Evolutionary conservation across 2,113 vertebrate species (phyloP), one percentile per base, ranked within the genome.

Genomic region (Actinemys pallida): DNA sequence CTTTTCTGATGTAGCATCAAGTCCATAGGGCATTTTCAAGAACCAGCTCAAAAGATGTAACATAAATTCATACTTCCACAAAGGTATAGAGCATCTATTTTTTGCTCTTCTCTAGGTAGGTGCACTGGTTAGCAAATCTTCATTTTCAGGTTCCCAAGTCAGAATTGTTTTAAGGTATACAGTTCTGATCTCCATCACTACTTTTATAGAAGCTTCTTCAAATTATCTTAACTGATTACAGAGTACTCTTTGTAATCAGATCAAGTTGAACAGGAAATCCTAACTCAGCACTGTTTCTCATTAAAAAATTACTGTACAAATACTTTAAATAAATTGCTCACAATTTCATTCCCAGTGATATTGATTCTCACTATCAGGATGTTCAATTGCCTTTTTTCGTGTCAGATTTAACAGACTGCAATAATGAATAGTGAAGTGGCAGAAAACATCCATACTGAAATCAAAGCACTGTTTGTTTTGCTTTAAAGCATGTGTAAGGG

Each of bases 191-290:
- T 76, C 20, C 86, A 19, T 86, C 93, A 42, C n/a, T 89, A 90
- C 47, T 35, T 42, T 39, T 45, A 76, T 20, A 76, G 84, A 94
- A 97, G 96, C 94, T 85, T 88, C 93, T 92, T 96, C 59, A 85
- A 2, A 93, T 96, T 93, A 86, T 84, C 56, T 56, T 14, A 62
- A 31, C 29, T 96, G 93, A 96, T 97, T 96, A 50, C 45, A 85
- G 86, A 94, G 93, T 83, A 81, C 86, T 93, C 47, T 59, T 93
- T 96, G 83, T 97, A 96, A 97, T 97, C 93, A 96, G 93, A 97
- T 96, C 83, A 82, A 93, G 81, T 90, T 92, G 91, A 90, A 95
- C 87, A 97, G 93, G 95, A 96, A 96, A 94, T 94, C 80, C 82
- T 80, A 95, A 69, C 45, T 79, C 95, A 95, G 91, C 94, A 95